Base-by-base conservation (phyloP, 2,797 vertebrate genomes). In the Coluber constrictor region DNA sequence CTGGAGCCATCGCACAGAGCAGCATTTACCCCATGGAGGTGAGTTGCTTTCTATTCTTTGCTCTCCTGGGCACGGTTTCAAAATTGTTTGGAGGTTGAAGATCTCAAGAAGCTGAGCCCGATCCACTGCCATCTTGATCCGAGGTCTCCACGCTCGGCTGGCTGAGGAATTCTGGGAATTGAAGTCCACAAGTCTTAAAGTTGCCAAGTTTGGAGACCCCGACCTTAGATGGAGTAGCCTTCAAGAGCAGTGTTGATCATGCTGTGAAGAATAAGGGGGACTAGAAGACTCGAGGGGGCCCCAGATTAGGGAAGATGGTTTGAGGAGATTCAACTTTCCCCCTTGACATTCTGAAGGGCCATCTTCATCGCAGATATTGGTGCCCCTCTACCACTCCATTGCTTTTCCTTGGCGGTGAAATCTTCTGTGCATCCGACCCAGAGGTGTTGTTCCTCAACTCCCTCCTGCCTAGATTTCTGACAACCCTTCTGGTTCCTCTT, bases 11-110 rank as follows among this genome's bases (percentile, higher is more conserved):
- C 5, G 98, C 99, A 0, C 99, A 99, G 97, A 99, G 99, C 97
- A 99, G 98, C 97, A 99, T 99, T 96, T 99, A 99, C 95, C 99
- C 99, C 0, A 99, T 99, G 99, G 99, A 99, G 98, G 99, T 99
- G 95, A 98, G 98, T 56, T 29, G 0, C 74, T 37, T 90, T 90
- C 61, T 93, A 1, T 57, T 18, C 1, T 55, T 23, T 55, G 3
- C 10, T 27, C 4, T 7, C 16, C 54, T 32, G 10, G 12, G 4
- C 16, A 3, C 15, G 18, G 54, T 51, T 88, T 43, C 70, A 23
- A 23, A 10, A 3, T 23, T 11, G 74, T 37, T 18, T 11, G 37
- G 74, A 43, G 9, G 15, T 23, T 23, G 74, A 79, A 43, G 74
- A 79, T 18, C 74, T 83, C 37, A 83, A 25, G 43, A 83, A 25